Percentiles rank a stretch among this genome's conserved stretches.
phyloP scores from a whole-genome alignment of 2,113 vertebrate species.

The Dicerorhinus sumatrensis region DNA sequence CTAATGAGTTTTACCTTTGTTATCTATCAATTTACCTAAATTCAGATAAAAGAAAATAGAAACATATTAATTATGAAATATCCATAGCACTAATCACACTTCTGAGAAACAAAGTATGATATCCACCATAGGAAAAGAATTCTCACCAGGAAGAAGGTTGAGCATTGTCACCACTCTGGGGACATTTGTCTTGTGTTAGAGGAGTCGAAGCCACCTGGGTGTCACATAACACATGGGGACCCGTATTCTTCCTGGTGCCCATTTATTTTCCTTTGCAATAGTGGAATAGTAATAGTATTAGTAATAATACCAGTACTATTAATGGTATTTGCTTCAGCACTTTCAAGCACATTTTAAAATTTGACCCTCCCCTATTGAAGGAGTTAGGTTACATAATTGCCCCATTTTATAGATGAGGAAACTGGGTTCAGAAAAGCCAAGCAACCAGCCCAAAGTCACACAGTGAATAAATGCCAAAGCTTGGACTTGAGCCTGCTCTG shows the following conservation, averaged over 20 bases:
- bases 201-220: not conserved
- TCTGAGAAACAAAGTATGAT: not conserved
- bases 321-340: not conserved
- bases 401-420: not conserved
- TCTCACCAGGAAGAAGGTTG: not conserved
- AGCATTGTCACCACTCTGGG: not conserved
- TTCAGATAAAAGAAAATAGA: not conserved
- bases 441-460: not conserved
- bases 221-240: not conserved
- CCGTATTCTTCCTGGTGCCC: not conserved
- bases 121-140: not conserved
- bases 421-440: not conserved
- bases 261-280: not conserved
- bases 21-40: not conserved
- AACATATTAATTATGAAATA: not conserved
- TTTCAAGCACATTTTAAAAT: not conserved
- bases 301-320: not conserved
- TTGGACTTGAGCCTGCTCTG: not conserved
- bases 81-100: not conserved
- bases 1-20: not conserved
- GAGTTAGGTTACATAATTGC: not conserved
- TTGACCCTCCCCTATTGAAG: not conserved
- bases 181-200: not conserved
- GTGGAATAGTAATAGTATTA: not conserved
- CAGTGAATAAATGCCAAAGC: not conserved